A percentile compares a stretch with the other conserved stretches of the same genome.
Evolutionary conservation across 2,888 invertebrate species (phyloP).

Genomic region (Ophion ellenae): DNA sequence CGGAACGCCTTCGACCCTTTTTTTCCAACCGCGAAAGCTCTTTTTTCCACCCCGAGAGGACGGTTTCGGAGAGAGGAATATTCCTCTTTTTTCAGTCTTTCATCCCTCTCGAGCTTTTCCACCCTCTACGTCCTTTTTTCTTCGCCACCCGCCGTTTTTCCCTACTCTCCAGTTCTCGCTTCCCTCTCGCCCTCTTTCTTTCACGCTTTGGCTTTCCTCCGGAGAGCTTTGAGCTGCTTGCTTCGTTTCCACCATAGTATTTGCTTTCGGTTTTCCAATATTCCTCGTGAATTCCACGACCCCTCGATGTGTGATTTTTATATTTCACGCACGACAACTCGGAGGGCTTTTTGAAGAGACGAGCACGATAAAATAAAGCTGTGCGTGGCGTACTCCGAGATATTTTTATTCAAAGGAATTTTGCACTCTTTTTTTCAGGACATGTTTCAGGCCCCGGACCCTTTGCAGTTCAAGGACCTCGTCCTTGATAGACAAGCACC

Average conservation of each 20-base stretch:
- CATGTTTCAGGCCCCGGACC: not conserved
- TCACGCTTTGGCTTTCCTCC: slow-evolving; percentile 4
- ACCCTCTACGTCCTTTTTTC: slow-evolving; percentile 44
- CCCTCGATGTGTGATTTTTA: not conserved
- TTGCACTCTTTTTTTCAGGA: not conserved
- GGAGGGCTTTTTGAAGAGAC: not conserved
- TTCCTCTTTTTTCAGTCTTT: slow-evolving; percentile 45
- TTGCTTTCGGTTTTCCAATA: slow-evolving; percentile 9
- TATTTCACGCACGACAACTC: not conserved
- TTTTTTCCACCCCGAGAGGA: slow-evolving; percentile 25
- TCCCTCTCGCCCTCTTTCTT: not conserved
- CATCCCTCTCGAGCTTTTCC: slow-evolving; percentile 51
- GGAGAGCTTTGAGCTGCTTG: slow-evolving; percentile 8
- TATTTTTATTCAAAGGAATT: not conserved
- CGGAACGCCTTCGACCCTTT: slow-evolving; percentile 76
- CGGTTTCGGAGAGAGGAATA: slow-evolving; percentile 26
- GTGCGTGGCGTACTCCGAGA: not conserved
- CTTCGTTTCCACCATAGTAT: slow-evolving; percentile 2
- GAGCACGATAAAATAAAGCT: not conserved
- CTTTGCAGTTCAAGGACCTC: not conserved
- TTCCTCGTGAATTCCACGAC: not conserved
- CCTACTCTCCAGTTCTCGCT: slow-evolving; percentile 23
- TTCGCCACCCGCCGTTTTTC: slow-evolving; percentile 46
- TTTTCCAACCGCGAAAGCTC: slow-evolving; percentile 49
- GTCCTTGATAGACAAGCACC: not conserved